Evolutionary conservation across 2,113 vertebrate species (phyloP), one percentile per base, ranked within the genome.

Genomic region (Bombycilla garrulus): DNA sequence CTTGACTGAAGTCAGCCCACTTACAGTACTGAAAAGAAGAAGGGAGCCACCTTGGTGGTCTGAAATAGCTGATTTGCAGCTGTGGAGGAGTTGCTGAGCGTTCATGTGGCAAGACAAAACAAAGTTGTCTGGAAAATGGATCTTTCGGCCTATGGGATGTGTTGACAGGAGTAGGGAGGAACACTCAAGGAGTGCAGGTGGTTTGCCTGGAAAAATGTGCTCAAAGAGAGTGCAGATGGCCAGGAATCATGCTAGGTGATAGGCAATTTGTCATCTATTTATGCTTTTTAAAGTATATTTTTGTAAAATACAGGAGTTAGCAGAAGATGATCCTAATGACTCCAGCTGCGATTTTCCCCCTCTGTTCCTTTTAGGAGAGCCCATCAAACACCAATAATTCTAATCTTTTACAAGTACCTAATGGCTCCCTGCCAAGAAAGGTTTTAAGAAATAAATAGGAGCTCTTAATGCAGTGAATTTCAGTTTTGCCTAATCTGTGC

Each of bases 391-490:
- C 90, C 88, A 94, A 74, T 93, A 95, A 96, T 96, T 97, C 95
- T 95, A 91, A 97, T 97, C 95, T 96, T 95, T 48, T 93, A 95
- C 92, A 82, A 94, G 96, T 93, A 88, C 94, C 86, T 95, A 94
- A 81, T 97, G 97, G 97, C 96, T 92, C 72, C 76, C 69, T 94
- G 96, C 96, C 95, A 95, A 95, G 93, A 96, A 96, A 90, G 90
- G 95, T 97, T 97, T 97, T 96, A 97, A 97, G 95, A 97, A 97
- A 93, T 97, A 97, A 97, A 97, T 94, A 95, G 93, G 88, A 94
- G 89, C 90, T 92, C 95, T 97, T 97, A 97, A 97, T 93, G 96
- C 96, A 95, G 80, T 87, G 94, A 95, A 94, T 97, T 96, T 90
- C 91, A 96, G 93, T 96, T 96, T 96, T 96, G 89, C 90, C 91